Conservation (phyloP, 2,797 vertebrate species). For the Cichlasoma orientale region DNA sequence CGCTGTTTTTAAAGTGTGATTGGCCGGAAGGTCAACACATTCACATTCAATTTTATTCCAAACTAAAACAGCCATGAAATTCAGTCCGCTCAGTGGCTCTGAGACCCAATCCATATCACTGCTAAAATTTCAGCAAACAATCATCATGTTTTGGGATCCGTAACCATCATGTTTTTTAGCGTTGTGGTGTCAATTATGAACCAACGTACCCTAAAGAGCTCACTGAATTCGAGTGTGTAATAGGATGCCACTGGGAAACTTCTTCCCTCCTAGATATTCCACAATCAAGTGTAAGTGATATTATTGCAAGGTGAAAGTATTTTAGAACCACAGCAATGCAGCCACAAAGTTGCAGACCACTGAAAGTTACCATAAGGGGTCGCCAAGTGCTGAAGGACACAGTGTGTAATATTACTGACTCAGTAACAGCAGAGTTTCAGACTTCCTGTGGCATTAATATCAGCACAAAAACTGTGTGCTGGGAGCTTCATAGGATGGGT, state of each 20-base stretch:
- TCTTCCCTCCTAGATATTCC: not conserved
- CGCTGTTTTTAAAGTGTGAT: not conserved
- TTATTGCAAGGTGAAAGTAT: not conserved
- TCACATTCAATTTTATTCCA: not conserved
- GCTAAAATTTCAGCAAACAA: not conserved
- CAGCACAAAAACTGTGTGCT: not conserved
- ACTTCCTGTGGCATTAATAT: not conserved
- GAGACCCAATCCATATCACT: too few relatives aligned
- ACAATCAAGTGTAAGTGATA: not conserved
- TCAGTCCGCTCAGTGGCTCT: not conserved
- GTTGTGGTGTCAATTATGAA: not conserved
- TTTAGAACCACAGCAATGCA: not conserved
- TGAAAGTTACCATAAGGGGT: not conserved
- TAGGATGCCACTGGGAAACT: not conserved
- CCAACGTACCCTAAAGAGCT: not conserved
- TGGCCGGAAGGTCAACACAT: too few relatives aligned
- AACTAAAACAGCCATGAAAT: not conserved
- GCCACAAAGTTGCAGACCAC: not conserved
- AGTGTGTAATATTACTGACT: not conserved
- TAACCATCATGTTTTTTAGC: not conserved
- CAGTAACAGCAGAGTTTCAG: not conserved
- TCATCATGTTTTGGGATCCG: not conserved
- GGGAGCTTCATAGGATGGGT: not conserved
- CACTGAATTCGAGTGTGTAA: not conserved
- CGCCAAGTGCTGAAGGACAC: not conserved